Conservation (phyloP, 1,140 invertebrate species). For the Copidosoma floridanum region DNA sequence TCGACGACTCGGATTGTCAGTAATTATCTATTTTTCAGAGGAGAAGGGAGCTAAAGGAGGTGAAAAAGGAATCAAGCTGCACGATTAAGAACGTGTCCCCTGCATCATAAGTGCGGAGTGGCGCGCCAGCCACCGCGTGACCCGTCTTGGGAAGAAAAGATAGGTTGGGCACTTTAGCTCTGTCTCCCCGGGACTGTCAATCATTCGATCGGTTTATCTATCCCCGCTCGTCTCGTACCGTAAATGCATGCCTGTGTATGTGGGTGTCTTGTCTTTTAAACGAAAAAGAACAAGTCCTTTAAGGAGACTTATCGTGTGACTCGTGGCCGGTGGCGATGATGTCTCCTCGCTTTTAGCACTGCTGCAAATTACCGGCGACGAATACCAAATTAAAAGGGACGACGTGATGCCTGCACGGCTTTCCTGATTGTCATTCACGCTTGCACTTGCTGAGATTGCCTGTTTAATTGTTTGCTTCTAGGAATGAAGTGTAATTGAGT, state of each 20-base stretch:
- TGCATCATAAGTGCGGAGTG: slow-evolving; percentile 9
- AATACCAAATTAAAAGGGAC: slow-evolving; percentile 11
- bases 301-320: neutral
- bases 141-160: neutral
- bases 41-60: neutral
- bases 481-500: too few species aligned
- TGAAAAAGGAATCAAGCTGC: neutral
- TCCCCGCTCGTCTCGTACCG: too few species aligned
- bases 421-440: slow-evolving; percentile 13
- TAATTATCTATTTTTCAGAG: too few species aligned
- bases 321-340: neutral
- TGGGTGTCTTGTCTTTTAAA: too few species aligned
- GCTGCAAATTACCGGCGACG: neutral
- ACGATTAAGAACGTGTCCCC: slow-evolving; percentile 1
- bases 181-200: too few species aligned
- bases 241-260: too few species aligned
- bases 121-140: slow-evolving; percentile 2
- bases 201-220: slow-evolving; percentile 16
- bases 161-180: too few species aligned
- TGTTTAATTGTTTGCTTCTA: too few species aligned
- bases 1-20: too few species aligned
- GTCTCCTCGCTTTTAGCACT: slow-evolving; percentile 2
- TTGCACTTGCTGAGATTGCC: too few species aligned
- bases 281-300: too few species aligned
- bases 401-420: too few species aligned